These are phyloP conservation scores for Noturus placidus DNA, from an alignment of 2,113 vertebrate species.

Conservation along the genomic window DNA sequence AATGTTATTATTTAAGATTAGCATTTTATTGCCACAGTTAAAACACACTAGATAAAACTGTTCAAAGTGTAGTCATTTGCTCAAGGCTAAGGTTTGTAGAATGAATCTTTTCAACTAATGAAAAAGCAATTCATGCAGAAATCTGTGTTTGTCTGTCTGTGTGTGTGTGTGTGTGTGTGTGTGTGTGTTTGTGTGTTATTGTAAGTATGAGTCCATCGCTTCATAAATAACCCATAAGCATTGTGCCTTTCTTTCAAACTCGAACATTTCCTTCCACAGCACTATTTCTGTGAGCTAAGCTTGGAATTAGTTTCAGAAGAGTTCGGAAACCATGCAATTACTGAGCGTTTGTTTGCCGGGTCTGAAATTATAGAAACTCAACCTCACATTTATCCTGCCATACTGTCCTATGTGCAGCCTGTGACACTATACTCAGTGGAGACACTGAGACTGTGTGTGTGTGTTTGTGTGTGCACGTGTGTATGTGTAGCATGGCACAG, in stretches of 20 bases:
- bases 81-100: not conserved
- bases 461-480: not conserved
- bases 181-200: conserved; percentile 51
- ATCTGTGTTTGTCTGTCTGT: conserved; percentile 60
- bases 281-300: conserved; percentile 50
- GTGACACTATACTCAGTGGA: conserved; percentile 28
- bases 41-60: conserved; percentile 1
- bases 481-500: not conserved
- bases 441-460: conserved; percentile 24
- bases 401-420: conserved; percentile 39
- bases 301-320: conserved; percentile 46
- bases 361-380: conserved; percentile 49
- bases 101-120: not conserved
- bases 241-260: conserved; percentile 55
- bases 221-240: conserved; percentile 46
- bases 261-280: conserved; percentile 54
- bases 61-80: not conserved
- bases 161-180: conserved; percentile 53
- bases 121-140: conserved; percentile 11
- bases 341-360: conserved; percentile 40
- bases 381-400: conserved; percentile 52
- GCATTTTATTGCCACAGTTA: conserved; percentile 8
- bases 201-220: conserved; percentile 49
- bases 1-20: conserved; percentile 16
- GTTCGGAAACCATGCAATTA: conserved; percentile 53